Conservation (phyloP, 2,797 vertebrate genomes). For the Myripristis murdjan region DNA sequence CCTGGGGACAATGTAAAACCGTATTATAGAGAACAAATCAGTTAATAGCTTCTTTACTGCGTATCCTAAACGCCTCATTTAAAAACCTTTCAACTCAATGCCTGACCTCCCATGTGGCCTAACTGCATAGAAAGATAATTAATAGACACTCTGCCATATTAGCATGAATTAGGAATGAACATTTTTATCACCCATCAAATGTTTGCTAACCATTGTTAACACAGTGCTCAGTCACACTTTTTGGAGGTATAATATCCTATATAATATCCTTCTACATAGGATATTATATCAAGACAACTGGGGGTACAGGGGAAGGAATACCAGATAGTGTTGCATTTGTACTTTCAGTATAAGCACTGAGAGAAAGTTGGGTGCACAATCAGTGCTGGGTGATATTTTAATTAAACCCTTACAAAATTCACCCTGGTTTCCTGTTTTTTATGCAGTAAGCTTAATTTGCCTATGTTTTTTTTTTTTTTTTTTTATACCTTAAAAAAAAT, state of each 20-base stretch:
- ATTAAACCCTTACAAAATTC: too few relatives aligned
- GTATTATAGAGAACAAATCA: slow-evolving; percentile 65
- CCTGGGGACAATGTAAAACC: slow-evolving; percentile 47
- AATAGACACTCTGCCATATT: slow-evolving; percentile 58
- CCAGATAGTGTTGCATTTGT: background rate
- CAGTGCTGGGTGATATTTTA: too few relatives aligned
- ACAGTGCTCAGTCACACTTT: slow-evolving; percentile 3
- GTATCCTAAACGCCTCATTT: slow-evolving; percentile 66
- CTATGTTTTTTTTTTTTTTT: too few relatives aligned
- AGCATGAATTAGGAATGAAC: slow-evolving; percentile 50
- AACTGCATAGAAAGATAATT: slow-evolving; percentile 66
- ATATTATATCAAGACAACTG: background rate
- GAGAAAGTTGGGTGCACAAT: slow-evolving; percentile 7
- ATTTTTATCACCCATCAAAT: slow-evolving; percentile 53
- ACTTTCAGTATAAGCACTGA: slow-evolving; percentile 1
- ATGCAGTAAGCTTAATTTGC: too few relatives aligned
- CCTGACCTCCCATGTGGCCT: slow-evolving; percentile 54
- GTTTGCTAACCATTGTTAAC: slow-evolving; percentile 61
- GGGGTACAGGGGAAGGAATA: background rate
- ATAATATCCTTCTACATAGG: background rate
- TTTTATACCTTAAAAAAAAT: too few relatives aligned
- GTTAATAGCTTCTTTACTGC: slow-evolving; percentile 71
- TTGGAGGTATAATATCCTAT: too few relatives aligned
- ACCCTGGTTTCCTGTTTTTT: too few relatives aligned
- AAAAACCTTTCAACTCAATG: slow-evolving; percentile 71